These are phyloP conservation scores for Abrostola tripartita DNA, from an alignment of 2,888 invertebrate species.

Conservation along the genomic window DNA sequence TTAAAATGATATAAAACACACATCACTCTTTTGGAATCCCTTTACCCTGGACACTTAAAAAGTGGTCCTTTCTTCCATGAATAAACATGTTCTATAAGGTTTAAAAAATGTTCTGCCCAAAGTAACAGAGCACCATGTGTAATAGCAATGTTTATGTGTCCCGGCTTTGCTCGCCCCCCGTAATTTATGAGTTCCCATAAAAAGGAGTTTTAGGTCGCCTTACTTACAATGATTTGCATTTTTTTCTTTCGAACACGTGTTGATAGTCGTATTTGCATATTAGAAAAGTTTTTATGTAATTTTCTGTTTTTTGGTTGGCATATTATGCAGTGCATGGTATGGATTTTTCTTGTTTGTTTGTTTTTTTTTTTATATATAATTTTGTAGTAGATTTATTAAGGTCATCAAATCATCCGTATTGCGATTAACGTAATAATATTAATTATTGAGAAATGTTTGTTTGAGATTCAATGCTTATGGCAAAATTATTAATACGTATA, in stretches of 20 bases:
- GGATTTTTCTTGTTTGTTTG: constrained; percentile 30
- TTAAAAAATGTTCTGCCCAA: constrained; percentile 45
- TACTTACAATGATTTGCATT: constrained; percentile 69
- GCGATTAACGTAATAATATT: background rate
- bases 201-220: constrained; percentile 56
- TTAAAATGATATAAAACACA: constrained; percentile 14
- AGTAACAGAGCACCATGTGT: constrained; percentile 55
- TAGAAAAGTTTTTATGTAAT: constrained; percentile 54
- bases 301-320: constrained; percentile 48
- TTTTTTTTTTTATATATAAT: constrained; percentile 10
- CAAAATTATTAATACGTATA: too few species aligned
- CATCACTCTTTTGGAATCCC: constrained; percentile 17
- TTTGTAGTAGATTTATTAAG: too few species aligned
- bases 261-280: constrained; percentile 64
- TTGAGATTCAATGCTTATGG: too few species aligned
- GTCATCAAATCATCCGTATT: background rate
- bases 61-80: constrained; percentile 47
- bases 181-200: constrained; percentile 68
- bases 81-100: constrained; percentile 50
- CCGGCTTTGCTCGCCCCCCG: constrained; percentile 40
- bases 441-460: background rate
- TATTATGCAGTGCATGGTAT: constrained; percentile 34
- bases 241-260: constrained; percentile 68
- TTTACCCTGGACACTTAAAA: constrained; percentile 41
- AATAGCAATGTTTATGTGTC: constrained; percentile 62